Conservation (phyloP, 2,113 vertebrate species). For the western clawed frog (Xenopus tropicalis) region DNA sequence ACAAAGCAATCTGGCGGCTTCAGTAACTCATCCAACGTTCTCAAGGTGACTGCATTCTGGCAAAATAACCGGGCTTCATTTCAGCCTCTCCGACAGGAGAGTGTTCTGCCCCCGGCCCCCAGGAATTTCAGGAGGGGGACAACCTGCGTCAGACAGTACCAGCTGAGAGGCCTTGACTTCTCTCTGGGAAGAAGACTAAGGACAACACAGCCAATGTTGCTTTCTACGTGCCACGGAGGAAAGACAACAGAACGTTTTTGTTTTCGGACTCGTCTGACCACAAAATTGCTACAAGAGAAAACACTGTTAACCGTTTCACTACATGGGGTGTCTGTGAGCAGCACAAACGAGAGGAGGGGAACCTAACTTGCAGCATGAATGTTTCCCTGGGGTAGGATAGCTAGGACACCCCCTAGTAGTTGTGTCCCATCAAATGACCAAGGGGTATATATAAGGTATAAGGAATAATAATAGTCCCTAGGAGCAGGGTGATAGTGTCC, state of each 20-base stretch:
- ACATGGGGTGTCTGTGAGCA: no score
- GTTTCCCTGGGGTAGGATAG: no score
- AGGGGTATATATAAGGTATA: no score
- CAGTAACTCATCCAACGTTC: accelerated
- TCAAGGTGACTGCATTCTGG: constrained; percentile 49
- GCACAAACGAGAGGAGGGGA: no score
- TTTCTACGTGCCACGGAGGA: not conserved
- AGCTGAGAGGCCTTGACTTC: constrained; percentile 51
- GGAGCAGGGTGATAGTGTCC: no score
- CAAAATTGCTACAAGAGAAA: not conserved
- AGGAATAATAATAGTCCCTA: no score
- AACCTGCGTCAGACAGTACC: constrained; percentile 55
- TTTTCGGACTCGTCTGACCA: not conserved
- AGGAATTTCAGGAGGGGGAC: constrained; percentile 47
- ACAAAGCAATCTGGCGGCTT: constrained; percentile 42
- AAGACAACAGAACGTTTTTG: constrained; percentile 1
- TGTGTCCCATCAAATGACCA: no score
- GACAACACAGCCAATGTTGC: constrained; percentile 16
- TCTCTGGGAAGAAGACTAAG: constrained; percentile 42
- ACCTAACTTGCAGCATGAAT: no score
- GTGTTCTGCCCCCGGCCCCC: constrained; percentile 49
- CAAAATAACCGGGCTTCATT: constrained; percentile 14
- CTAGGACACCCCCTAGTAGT: no score
- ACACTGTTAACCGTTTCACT: not conserved
- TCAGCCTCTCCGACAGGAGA: constrained; percentile 27